Percentiles rank a stretch among this genome's conserved stretches.
phyloP scores from a whole-genome alignment of 1,140 invertebrate genomes.

The Pissodes strobi region DNA sequence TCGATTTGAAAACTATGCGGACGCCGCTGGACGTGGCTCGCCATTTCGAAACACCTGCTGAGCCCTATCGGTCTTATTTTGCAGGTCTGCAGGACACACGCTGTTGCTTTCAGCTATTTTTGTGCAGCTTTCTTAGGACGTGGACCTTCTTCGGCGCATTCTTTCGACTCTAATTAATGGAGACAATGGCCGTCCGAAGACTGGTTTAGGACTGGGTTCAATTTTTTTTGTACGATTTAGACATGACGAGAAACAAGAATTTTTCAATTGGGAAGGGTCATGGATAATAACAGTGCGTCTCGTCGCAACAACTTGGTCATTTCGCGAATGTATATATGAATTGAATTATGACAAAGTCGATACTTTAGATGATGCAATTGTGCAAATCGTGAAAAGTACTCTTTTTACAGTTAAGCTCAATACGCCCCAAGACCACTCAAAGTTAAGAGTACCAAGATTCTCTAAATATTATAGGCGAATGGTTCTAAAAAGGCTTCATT shows the following conservation, averaged over 20 bases:
- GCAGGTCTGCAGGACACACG: conserved; percentile 38
- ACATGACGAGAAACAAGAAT: background rate
- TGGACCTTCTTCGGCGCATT: conserved; percentile 27
- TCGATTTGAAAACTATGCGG: background rate
- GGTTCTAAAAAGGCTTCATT: no score
- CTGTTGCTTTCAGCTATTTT: conserved; percentile 35
- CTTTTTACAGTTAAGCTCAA: no score
- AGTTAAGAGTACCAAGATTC: no score
- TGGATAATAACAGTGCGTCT: no score
- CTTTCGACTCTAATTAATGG: conserved; percentile 34
- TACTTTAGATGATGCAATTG: no score
- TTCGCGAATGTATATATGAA: no score
- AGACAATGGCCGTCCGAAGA: conserved; percentile 29
- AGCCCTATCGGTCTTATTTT: conserved; percentile 36
- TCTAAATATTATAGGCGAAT: no score
- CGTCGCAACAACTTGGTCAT: no score
- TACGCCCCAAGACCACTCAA: no score
- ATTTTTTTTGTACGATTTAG: no score
- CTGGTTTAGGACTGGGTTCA: background rate
- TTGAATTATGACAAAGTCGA: no score
- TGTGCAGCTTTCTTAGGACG: conserved; percentile 14
- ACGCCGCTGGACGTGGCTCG: conserved; percentile 7
- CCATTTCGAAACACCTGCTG: conserved; percentile 45
- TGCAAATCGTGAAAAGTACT: no score
- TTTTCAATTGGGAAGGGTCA: background rate